A percentile compares a stretch with the other conserved stretches of the same genome.
These are phyloP conservation scores for Plecotus auritus DNA, from an alignment of 2,113 vertebrate species.

Conservation along the genomic window DNA sequence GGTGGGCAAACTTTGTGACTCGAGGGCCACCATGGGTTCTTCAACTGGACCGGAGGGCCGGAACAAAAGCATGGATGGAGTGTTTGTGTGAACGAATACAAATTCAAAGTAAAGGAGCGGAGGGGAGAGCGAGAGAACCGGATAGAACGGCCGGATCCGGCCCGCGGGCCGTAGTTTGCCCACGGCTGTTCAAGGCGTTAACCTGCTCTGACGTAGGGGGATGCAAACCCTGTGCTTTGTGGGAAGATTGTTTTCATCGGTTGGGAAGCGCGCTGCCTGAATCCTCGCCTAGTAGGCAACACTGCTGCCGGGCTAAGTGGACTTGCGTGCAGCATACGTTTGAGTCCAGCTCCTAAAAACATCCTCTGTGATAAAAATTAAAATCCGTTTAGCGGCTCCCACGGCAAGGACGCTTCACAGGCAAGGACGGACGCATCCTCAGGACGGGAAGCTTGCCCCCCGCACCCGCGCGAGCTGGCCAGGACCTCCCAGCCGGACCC, in stretches of 20 bases:
- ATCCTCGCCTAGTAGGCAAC: slow-evolving; percentile 44
- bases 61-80: too few relatives aligned
- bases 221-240: slow-evolving; percentile 39
- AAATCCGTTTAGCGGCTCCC: slow-evolving; percentile 77
- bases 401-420: slow-evolving; percentile 74
- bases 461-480: slow-evolving; percentile 77
- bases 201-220: not conserved
- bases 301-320: not conserved
- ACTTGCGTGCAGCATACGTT: slow-evolving; percentile 64
- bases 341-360: slow-evolving; percentile 60
- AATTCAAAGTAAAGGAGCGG: too few relatives aligned
- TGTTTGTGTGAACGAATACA: too few relatives aligned
- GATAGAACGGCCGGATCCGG: too few relatives aligned
- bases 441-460: slow-evolving; percentile 79
- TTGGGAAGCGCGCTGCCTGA: slow-evolving; percentile 47
- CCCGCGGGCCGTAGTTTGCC: too few relatives aligned
- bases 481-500: slow-evolving; percentile 79
- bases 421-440: slow-evolving; percentile 73
- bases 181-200: too few relatives aligned
- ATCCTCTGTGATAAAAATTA: slow-evolving; percentile 80
- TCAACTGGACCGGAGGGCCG: too few relatives aligned
- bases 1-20: too few relatives aligned
- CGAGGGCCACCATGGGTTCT: too few relatives aligned
- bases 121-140: too few relatives aligned
- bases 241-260: not conserved